Evolutionary conservation across 1,140 invertebrate genomes (phyloP), one percentile per base, ranked within the genome.

Genomic region (Olivierus martensii): DNA sequence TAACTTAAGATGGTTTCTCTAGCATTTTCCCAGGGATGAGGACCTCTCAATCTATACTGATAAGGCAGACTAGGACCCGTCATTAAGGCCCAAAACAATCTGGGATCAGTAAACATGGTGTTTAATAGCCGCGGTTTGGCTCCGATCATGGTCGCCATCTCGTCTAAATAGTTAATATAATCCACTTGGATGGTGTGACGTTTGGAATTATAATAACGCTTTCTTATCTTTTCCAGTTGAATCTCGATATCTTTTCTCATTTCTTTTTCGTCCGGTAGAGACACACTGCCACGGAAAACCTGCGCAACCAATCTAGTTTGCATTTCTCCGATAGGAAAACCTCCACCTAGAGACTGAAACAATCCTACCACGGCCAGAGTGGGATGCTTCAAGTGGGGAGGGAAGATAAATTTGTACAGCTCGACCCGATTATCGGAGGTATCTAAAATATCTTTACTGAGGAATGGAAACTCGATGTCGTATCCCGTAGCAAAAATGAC

Each of bases 281-380:
- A 34, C 1, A 53, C 45, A 9, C 59, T 53, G 37, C 63, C 66
- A 61, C 28, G 19, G 44, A 60, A 43, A 14, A 60, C 18, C 36
- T 59, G 43, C 10, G 53, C 51, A 46, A 65, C 69, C 65, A 72
- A 71, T 36, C 75, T 62, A 12, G 67, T 64, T 60, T 76, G 75
- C 36, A 77, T 67, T 61, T 77, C 75, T 11, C 70, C 65, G 35
- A 75, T 69, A 7, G 74, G 72, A 56, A 73, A 66, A n/a, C 75
- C 62, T 28, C 71, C 63, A 39, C 74, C 73, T 14, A 75, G 55
- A 35, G 74, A 71, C 59, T 76, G 75, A 39, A 74, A 60, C 34
- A 72, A 65, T 1, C 75, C 75, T 49, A 77, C 74, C 2, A 77
- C 60, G n/a, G 71, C 68, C 37, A 77, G 44, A 1, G 67, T 69